Percentiles rank a stretch among this genome's conserved stretches.
Evolutionary conservation across 1,140 invertebrate species (phyloP).

Genomic region (Pteromalus puparum): DNA sequence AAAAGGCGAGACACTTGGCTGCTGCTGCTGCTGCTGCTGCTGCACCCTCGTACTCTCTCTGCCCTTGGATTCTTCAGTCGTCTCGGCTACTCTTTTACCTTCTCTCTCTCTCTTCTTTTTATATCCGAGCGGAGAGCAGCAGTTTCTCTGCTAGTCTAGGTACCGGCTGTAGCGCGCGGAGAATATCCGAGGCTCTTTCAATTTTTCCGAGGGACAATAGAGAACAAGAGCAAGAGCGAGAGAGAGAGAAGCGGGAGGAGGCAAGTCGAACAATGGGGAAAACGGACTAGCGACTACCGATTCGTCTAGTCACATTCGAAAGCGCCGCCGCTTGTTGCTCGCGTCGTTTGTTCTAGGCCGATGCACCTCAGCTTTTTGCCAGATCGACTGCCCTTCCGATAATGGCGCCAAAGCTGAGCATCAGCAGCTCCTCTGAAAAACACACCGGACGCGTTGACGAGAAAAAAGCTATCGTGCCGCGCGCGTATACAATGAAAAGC

Average conservation of each 20-base stretch:
- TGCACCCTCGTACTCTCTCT: background rate
- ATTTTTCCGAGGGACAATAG: constrained; percentile 37
- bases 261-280: constrained; percentile 26
- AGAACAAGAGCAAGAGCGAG: no score
- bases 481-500: constrained; percentile 9
- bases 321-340: background rate
- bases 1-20: constrained; percentile 24
- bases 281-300: constrained; percentile 26
- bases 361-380: constrained; percentile 33
- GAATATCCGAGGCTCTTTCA: constrained; percentile 25
- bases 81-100: background rate
- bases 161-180: background rate
- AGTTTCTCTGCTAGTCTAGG: background rate
- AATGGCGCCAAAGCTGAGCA: background rate
- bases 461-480: background rate
- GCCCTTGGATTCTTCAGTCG: background rate
- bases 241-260: no score
- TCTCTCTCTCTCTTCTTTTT: background rate
- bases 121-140: background rate
- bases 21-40: background rate
- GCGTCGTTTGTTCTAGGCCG: constrained; percentile 30
- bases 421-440: background rate
- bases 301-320: constrained; percentile 30
- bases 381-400: background rate
- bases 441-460: background rate